Percentiles rank a stretch among this genome's conserved stretches.
Conservation (phyloP, 2,113 vertebrate species). For the Ploceus nigricollis region DNA sequence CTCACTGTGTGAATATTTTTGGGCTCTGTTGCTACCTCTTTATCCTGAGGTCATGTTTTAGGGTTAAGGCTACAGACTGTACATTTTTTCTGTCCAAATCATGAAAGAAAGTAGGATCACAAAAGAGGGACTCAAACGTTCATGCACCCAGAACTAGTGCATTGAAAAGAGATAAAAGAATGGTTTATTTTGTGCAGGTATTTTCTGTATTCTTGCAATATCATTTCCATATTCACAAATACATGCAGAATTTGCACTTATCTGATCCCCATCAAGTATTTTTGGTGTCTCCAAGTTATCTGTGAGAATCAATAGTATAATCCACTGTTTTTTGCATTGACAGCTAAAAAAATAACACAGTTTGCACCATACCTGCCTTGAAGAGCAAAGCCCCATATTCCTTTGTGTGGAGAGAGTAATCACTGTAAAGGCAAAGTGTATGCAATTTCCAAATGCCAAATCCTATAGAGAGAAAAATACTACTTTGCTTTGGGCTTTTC, state of each 20-base stretch:
- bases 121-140: not conserved
- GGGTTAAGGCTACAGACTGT: not conserved
- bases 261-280: not conserved
- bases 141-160: not conserved
- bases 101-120: not conserved
- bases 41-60: not conserved
- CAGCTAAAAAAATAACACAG: not conserved
- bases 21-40: not conserved
- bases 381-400: slow-evolving; percentile 11
- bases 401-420: slow-evolving; percentile 21
- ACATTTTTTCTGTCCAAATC: not conserved
- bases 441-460: slow-evolving; percentile 52
- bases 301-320: not conserved
- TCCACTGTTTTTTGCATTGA: not conserved
- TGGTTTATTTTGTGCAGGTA: rapidly evolving
- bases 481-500: slow-evolving; percentile 29
- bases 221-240: not conserved
- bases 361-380: not conserved
- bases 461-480: slow-evolving; percentile 42
- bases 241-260: not conserved
- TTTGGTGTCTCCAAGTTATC: not conserved
- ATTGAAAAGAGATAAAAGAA: not conserved
- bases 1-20: not conserved
- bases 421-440: slow-evolving; percentile 26
- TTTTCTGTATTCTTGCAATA: not conserved